Conservation (phyloP, 2,888 invertebrate species). For the Digitonthophagus gazella region DNA sequence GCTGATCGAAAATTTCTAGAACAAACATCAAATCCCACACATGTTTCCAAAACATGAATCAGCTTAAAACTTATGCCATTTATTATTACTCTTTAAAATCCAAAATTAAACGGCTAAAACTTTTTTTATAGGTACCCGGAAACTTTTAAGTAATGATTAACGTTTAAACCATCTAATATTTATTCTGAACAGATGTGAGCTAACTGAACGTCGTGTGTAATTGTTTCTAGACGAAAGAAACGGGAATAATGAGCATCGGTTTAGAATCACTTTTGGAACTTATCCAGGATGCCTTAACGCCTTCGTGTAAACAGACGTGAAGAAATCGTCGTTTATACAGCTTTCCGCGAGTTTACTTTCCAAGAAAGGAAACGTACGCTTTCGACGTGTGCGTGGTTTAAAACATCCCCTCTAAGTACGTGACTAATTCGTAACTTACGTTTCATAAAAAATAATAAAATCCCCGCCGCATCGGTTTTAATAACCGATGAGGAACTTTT, state of each 20-base stretch:
- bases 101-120: no score
- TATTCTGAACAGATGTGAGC: neutral
- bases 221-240: neutral
- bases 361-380: neutral
- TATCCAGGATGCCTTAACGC: neutral
- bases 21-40: neutral
- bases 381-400: neutral
- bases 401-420: neutral
- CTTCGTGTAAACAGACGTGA: neutral
- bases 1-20: no score
- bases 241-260: neutral
- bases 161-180: neutral
- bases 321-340: neutral
- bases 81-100: no score
- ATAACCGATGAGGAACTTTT: no score
- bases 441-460: neutral
- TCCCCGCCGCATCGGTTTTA: no score
- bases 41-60: no score
- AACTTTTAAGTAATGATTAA: neutral
- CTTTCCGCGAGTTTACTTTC: neutral
- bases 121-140: no score
- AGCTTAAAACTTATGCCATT: no score
- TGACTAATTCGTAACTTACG: no score
- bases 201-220: neutral
- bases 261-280: neutral